Conservation (phyloP, 1,140 invertebrate species). For the Drosophila nasuta region DNA sequence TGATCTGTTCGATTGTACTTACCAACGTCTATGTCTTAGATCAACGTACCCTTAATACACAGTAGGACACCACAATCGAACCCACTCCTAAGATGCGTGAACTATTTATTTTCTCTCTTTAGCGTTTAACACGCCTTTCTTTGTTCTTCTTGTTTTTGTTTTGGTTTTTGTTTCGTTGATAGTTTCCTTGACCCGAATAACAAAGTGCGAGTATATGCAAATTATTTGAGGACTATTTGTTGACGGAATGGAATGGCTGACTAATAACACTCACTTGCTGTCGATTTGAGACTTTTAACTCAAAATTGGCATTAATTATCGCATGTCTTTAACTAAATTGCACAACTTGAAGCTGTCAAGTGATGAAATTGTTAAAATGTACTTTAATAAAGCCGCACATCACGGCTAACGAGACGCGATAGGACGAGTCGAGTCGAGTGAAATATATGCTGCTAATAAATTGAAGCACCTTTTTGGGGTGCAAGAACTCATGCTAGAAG, state of each 20-base stretch:
- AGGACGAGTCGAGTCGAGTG: slow-evolving; percentile 21
- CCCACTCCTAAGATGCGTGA: slow-evolving; percentile 5
- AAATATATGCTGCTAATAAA: slow-evolving; percentile 61
- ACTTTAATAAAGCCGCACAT: slow-evolving; percentile 65
- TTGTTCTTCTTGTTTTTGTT: neutral
- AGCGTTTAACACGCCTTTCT: neutral
- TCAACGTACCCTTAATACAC: slow-evolving; percentile 15
- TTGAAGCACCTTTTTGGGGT: slow-evolving; percentile 33
- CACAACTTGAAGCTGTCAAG: slow-evolving; percentile 30
- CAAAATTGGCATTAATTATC: slow-evolving; percentile 66
- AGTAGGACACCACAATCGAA: neutral
- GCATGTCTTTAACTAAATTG: slow-evolving; percentile 33
- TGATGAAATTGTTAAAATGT: slow-evolving; percentile 69
- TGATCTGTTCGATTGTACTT: slow-evolving; percentile 25
- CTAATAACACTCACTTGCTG: slow-evolving; percentile 19
- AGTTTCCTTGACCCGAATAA: slow-evolving; percentile 78
- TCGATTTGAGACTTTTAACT: slow-evolving; percentile 1
- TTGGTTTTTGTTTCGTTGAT: slow-evolving; percentile 52
- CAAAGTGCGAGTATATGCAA: slow-evolving; percentile 43
- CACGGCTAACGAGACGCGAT: slow-evolving; percentile 21
- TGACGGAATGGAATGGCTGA: slow-evolving; percentile 26
- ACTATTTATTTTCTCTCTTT: slow-evolving; percentile 40
- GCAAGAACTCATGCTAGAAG: neutral
- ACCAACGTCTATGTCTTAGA: neutral
- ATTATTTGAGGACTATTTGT: slow-evolving; percentile 46